phyloP scores from a whole-genome alignment of 92 coral and sea anemone species.

The Palythoa heliodiscus region DNA sequence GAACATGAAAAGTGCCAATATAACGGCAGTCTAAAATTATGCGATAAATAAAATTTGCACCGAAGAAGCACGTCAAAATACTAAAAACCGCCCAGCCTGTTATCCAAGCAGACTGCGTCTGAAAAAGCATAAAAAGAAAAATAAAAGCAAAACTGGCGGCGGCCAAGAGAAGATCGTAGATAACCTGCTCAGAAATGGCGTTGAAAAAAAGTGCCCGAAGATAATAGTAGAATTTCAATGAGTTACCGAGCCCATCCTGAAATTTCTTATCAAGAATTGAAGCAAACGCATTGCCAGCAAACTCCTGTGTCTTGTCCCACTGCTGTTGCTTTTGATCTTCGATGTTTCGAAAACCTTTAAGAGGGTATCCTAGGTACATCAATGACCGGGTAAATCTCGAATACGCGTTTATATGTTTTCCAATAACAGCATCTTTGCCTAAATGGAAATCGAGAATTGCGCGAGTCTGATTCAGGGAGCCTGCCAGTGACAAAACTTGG shows the following conservation, averaged over 20 bases:
- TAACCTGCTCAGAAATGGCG: conserved; percentile 89
- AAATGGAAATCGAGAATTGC: conserved; percentile 83
- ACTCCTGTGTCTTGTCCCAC: conserved; percentile 68
- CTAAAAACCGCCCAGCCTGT: conserved; percentile 96
- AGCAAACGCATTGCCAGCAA: conserved; percentile 80
- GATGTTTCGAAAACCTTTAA: conserved; percentile 77
- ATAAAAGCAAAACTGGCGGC: conserved; percentile 94
- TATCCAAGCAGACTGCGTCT: conserved; percentile 91
- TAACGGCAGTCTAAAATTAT: conserved; percentile 88
- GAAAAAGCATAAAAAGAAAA: conserved; percentile 86
- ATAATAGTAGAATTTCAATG: conserved; percentile 72
- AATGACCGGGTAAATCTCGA: conserved; percentile 82
- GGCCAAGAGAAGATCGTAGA: conserved; percentile 86
- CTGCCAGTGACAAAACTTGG: conserved; percentile 59
- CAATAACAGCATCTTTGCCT: conserved; percentile 74
- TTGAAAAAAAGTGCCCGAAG: conserved; percentile 87
- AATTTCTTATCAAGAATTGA: conserved; percentile 63
- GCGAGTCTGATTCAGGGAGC: conserved; percentile 68
- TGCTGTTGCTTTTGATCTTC: conserved; percentile 80
- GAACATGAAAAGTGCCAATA: conserved; percentile 91
- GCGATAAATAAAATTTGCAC: conserved; percentile 87
- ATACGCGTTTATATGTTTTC: conserved; percentile 38
- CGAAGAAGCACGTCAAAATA: conserved; percentile 86
- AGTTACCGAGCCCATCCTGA: conserved; percentile 70
- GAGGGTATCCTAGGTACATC: conserved; percentile 83